Base-by-base conservation (phyloP, 2,797 vertebrate species). In the Betta splendens region DNA sequence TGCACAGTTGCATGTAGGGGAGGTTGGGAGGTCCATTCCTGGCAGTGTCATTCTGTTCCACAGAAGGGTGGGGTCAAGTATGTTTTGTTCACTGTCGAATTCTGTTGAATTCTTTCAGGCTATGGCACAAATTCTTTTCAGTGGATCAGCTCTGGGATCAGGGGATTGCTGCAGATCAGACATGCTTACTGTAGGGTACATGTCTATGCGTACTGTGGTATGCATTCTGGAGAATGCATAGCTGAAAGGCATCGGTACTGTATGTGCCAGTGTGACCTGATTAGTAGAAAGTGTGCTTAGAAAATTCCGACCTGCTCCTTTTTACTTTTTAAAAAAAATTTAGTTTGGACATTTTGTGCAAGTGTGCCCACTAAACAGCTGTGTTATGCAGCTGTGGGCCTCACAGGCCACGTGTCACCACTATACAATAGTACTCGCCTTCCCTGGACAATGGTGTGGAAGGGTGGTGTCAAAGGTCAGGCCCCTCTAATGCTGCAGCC, bases 281-380 rank as follows among this genome's bases (percentile, higher is more conserved):
- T 87, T 83, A 69, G 56, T 69, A 45, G 32, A 79, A 78, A 80
- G 78, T 61, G 72, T 81, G 82, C 75, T 80, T 72, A 59, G 75
- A 86, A 74, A 80, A 74, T 49, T 57, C 37, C 0, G 8, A 50
- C 61, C 58, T 79, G 65, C 68, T 79, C 65, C 77, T 76, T 53
- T 78, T 63, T 60, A 77, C 64, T 52, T 53, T 32, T 56, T 25
- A 66, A 59, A 83, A 71, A 48, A 83, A 72, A 46, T 17, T 40
- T 85, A 81, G 79, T 87, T 80, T 66, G 57, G 70, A 43, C 81
- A 87, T 91, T 90, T 88, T 89, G 82, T 76, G 82, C 68, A 87
- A 86, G 89, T 83, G 85, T 87, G 85, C 87, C 86, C 87, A 87
- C 81, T 60, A 79, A 83, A 89, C 88, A 89, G 88, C 90, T 92